These are phyloP conservation scores for Argyresthia albistria DNA, from an alignment of 2,888 invertebrate genomes.

Conservation along the genomic window DNA sequence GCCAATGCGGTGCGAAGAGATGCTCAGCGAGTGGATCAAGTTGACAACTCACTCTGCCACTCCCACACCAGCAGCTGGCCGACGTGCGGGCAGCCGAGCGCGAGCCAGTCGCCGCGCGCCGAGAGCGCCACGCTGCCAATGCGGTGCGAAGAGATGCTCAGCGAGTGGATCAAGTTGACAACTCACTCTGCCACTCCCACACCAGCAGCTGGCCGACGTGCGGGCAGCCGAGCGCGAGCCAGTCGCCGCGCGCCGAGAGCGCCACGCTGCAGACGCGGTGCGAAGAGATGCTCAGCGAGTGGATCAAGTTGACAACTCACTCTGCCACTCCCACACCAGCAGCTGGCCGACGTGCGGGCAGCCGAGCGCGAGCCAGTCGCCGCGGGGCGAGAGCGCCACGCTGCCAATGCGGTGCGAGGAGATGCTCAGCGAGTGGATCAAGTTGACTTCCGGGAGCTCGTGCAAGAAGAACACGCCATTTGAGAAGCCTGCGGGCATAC, in stretches of 20 bases:
- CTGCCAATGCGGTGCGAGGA: slow-evolving; percentile 88
- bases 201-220: no score
- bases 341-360: slow-evolving; percentile 92
- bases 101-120: slow-evolving; percentile 95
- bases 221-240: no score
- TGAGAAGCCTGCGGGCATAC: slow-evolving; percentile 79
- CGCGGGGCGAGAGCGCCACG: slow-evolving; percentile 85
- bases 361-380: slow-evolving; percentile 97
- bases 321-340: slow-evolving; percentile 99
- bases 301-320: slow-evolving; percentile 60
- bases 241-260: no score
- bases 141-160: slow-evolving; percentile 88
- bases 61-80: slow-evolving; percentile 99
- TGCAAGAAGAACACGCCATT: slow-evolving; percentile 94
- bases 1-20: no score
- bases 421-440: slow-evolving; percentile 90
- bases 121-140: slow-evolving; percentile 90
- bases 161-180: slow-evolving; percentile 91
- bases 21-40: no score
- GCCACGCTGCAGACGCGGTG: no score
- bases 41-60: slow-evolving; percentile 89
- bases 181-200: no score
- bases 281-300: no score
- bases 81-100: slow-evolving; percentile 88
- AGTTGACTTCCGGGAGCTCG: slow-evolving; percentile 93